These are phyloP conservation scores for Sula dactylatra DNA, from an alignment of 2,113 vertebrate genomes.

Conservation along the genomic window DNA sequence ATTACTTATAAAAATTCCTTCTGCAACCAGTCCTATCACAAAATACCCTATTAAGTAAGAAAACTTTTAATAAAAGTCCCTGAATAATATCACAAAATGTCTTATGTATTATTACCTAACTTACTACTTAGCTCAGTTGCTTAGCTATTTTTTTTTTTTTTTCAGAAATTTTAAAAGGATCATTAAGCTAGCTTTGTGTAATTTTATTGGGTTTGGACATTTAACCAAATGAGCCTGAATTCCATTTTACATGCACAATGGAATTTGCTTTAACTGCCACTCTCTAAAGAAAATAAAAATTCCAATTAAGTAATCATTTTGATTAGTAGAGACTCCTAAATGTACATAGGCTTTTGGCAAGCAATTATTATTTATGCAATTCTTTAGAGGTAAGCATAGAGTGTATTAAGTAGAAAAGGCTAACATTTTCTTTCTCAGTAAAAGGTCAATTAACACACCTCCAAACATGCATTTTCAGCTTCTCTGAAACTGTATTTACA, in stretches of 20 bases:
- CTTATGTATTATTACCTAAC: not conserved
- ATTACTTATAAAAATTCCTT: not conserved
- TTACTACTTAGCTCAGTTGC: not conserved
- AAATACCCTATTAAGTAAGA: not conserved
- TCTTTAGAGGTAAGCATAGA: not conserved
- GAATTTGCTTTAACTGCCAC: not conserved
- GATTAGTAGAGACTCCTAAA: not conserved
- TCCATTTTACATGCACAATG: not conserved
- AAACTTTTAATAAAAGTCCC: not conserved
- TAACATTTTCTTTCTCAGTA: not conserved
- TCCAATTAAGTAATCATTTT: not conserved
- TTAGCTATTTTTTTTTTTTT: not conserved
- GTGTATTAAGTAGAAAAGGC: not conserved
- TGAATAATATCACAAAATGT: not conserved
- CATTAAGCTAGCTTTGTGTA: not conserved
- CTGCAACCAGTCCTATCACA: not conserved
- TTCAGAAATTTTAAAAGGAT: not conserved
- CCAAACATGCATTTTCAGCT: not conserved
- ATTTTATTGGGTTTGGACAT: not conserved
- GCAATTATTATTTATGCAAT: not conserved
- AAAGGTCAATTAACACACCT: not conserved
- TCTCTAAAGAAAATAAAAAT: not conserved
- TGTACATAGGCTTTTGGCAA: not conserved
- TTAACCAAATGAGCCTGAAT: slow-evolving; percentile 4
- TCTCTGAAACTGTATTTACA: not conserved